Conservation (phyloP, 2,797 vertebrate species). For the Darevskia mixta region DNA sequence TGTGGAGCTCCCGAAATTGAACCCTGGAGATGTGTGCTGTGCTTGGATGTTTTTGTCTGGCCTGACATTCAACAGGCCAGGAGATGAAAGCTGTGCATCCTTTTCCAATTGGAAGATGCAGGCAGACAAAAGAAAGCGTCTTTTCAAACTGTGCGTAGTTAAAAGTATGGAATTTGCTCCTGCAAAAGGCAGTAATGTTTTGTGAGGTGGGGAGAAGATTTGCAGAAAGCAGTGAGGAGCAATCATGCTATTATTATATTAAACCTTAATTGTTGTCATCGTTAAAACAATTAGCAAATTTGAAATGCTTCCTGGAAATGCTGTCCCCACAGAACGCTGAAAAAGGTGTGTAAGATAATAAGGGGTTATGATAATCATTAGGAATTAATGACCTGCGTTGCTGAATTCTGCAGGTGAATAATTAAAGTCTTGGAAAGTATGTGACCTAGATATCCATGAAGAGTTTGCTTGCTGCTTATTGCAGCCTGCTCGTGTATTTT, state of each 20-base stretch:
- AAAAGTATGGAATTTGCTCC: too few relatives aligned
- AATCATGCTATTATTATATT: too few relatives aligned
- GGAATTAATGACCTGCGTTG: background rate
- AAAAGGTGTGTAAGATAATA: background rate
- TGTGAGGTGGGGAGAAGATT: background rate
- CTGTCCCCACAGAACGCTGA: background rate
- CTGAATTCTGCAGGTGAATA: background rate
- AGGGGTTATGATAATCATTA: slow-evolving; percentile 1
- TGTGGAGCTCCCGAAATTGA: too few relatives aligned
- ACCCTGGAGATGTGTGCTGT: too few relatives aligned
- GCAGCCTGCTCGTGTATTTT: background rate
- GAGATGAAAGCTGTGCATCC: too few relatives aligned
- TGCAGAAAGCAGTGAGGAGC: background rate
- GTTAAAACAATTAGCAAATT: background rate
- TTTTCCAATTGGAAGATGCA: too few relatives aligned
- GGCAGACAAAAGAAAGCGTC: too few relatives aligned
- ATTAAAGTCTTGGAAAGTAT: background rate
- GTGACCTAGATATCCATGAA: background rate
- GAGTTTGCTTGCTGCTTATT: background rate
- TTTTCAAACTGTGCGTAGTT: too few relatives aligned
- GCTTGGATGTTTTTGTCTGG: too few relatives aligned
- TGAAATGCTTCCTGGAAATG: background rate
- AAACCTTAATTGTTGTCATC: too few relatives aligned
- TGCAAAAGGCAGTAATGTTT: too few relatives aligned
- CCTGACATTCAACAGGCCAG: too few relatives aligned